A percentile compares a stretch with the other conserved stretches of the same genome.
Conservation (phyloP, 2,797 vertebrate genomes). For the Lacerta bilineata region DNA sequence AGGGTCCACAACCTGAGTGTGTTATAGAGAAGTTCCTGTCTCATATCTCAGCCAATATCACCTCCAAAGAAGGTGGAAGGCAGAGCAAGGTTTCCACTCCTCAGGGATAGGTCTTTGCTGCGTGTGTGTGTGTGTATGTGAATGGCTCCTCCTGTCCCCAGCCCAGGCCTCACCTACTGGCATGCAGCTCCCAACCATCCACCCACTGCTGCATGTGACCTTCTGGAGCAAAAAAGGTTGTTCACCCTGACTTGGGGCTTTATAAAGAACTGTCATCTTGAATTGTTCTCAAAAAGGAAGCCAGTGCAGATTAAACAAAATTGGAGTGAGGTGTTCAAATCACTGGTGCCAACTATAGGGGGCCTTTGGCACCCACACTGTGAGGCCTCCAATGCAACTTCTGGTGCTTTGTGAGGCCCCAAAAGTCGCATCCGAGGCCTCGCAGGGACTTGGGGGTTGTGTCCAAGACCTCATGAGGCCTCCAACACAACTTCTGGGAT, state of each 20-base stretch:
- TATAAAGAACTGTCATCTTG: not conserved
- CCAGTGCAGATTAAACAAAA: not conserved
- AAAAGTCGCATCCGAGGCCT: too few species aligned
- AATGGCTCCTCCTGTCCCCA: not conserved
- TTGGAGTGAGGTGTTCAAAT: not conserved
- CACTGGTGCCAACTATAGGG: too few species aligned
- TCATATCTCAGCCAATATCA: too few species aligned
- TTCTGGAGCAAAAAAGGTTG: not conserved
- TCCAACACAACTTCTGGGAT: accelerated
- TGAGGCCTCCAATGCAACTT: too few species aligned
- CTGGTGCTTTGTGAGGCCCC: too few species aligned
- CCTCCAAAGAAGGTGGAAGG: too few species aligned
- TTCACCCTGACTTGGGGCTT: not conserved
- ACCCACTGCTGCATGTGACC: not conserved
- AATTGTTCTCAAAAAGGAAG: not conserved
- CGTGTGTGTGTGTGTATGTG: not conserved
- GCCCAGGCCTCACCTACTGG: not conserved
- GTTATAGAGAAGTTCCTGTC: too few species aligned
- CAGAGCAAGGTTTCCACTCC: too few species aligned
- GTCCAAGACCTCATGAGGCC: too few species aligned
- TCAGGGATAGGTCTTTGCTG: not conserved
- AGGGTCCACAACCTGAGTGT: too few species aligned
- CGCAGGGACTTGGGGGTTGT: too few species aligned
- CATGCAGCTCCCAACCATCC: not conserved
- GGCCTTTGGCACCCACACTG: too few species aligned